These are phyloP conservation scores for Dasyprocta punctata DNA, from an alignment of 2,113 vertebrate genomes.

Conservation along the genomic window DNA sequence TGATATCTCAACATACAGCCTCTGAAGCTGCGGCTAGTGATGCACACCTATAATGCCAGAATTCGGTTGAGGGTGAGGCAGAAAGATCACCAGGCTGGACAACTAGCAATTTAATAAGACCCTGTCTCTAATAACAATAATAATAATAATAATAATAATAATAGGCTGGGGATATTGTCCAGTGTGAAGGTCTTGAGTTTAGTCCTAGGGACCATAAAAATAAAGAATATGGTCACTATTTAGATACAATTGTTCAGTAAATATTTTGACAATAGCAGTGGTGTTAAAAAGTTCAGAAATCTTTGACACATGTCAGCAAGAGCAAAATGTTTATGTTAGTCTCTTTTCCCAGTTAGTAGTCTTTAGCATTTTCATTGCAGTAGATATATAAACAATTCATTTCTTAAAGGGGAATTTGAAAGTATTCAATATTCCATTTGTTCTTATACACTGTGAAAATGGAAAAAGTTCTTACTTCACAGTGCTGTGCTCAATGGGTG, in stretches of 20 bases:
- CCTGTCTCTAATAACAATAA: background rate
- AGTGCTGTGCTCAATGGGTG: background rate
- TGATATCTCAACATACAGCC: background rate
- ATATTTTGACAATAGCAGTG: constrained; percentile 3
- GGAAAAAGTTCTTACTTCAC: constrained; percentile 2
- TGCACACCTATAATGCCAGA: background rate
- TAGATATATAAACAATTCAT: constrained; percentile 40
- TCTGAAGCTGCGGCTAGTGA: background rate
- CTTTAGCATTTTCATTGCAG: constrained; percentile 47
- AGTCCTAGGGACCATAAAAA: background rate
- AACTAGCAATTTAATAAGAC: background rate
- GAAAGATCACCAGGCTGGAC: background rate
- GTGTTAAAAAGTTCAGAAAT: background rate
- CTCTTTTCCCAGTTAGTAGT: constrained; percentile 2
- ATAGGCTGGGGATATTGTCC: background rate
- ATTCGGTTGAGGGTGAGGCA: background rate
- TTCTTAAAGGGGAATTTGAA: constrained; percentile 52
- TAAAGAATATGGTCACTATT: background rate
- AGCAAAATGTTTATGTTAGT: background rate
- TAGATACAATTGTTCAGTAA: background rate
- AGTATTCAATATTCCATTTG: constrained; percentile 41
- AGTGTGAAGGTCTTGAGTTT: background rate
- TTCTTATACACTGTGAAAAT: background rate
- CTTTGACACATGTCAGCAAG: background rate
- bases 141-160: background rate